Conservation (phyloP, 2,888 invertebrate genomes). For the Allacma fusca region DNA sequence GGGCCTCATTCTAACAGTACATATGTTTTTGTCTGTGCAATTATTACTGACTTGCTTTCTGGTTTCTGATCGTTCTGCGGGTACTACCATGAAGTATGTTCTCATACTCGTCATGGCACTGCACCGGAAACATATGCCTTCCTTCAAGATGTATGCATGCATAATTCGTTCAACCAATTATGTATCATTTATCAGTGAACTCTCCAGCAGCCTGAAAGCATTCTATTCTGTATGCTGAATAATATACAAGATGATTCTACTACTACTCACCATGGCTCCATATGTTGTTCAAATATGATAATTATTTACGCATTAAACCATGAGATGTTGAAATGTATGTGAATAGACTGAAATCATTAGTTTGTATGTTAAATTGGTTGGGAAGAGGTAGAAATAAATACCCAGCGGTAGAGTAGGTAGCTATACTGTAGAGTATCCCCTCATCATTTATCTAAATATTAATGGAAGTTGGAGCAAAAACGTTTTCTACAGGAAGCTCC, state of each 20-base stretch:
- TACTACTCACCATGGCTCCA: not conserved
- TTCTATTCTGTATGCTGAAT: constrained; percentile 19
- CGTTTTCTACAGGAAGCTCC: not conserved
- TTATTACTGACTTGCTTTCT: not conserved
- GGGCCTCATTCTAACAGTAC: too few species aligned
- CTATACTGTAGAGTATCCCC: not conserved
- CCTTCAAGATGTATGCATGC: constrained; percentile 16
- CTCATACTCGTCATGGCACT: not conserved
- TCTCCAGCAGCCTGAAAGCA: constrained; percentile 1
- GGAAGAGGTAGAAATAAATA: not conserved
- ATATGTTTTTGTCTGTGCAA: not conserved
- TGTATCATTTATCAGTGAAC: constrained; percentile 22
- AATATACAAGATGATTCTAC: not conserved
- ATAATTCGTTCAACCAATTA: constrained; percentile 13
- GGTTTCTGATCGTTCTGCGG: not conserved
- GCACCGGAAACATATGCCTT: constrained; percentile 29
- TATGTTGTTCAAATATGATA: constrained; percentile 27
- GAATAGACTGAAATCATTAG: constrained; percentile 5
- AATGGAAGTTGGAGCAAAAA: not conserved
- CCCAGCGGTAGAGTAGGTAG: not conserved
- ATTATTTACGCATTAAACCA: constrained; percentile 38
- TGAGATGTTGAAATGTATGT: constrained; percentile 9
- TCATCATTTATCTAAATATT: not conserved
- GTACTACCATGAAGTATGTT: not conserved
- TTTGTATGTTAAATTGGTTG: not conserved